Percentiles rank a stretch among this genome's conserved stretches.
Evolutionary conservation across 2,888 invertebrate species (phyloP).

Genomic region (Phrixothrix hirtus): DNA sequence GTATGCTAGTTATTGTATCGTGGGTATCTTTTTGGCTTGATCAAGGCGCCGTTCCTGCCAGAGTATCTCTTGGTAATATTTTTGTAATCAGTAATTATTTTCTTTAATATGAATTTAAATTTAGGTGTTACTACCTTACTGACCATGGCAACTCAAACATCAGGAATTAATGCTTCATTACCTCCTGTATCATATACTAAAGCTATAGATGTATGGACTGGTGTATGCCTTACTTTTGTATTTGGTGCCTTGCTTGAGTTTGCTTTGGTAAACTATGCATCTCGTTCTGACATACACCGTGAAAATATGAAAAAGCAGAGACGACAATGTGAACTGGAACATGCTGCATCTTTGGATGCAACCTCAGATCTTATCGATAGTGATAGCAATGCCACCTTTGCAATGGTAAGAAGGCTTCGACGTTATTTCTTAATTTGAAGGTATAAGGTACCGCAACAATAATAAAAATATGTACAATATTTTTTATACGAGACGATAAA

Average conservation of each 20-base stretch:
- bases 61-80: conserved; percentile 82
- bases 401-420: conserved; percentile 89
- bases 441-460: no score
- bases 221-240: conserved; percentile 95
- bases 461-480: no score
- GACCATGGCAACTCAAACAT: conserved; percentile 97
- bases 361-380: conserved; percentile 84
- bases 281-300: conserved; percentile 87
- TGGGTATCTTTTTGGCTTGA: conserved; percentile 98
- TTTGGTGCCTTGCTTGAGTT: conserved; percentile 97
- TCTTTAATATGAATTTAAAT: conserved; percentile 12
- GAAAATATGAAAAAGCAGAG: conserved; percentile 90
- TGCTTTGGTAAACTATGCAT: conserved; percentile 96
- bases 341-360: conserved; percentile 83
- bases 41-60: conserved; percentile 92
- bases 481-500: no score
- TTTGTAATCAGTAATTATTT: neutral
- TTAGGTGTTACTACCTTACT: conserved; percentile 91
- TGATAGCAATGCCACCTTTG: conserved; percentile 87
- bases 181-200: conserved; percentile 99
- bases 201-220: conserved; percentile 97
- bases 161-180: conserved; percentile 92
- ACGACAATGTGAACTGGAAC: conserved; percentile 81
- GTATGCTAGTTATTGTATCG: conserved; percentile 96
- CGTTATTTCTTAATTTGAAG: no score